Evolutionary conservation across 2,888 invertebrate species (phyloP), one percentile per base, ranked within the genome.

Genomic region (Eumacrocentrus americanus): DNA sequence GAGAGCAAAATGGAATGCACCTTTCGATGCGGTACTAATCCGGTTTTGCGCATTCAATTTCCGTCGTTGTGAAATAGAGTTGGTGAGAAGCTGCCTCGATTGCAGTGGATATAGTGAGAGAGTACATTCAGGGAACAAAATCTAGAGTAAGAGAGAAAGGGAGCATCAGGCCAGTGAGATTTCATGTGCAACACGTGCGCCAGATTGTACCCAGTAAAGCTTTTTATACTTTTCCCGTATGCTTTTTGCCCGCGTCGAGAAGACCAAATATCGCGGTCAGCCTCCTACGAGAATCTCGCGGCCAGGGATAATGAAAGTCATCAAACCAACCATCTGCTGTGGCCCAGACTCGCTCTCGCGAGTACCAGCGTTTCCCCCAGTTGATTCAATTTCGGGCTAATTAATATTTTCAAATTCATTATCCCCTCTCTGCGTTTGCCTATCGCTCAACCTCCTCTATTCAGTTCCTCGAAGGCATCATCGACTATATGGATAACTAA

Each of bases 171-270:
- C 25, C 52, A 52, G 40, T 37, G 56, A 47, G 47, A 56, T 56
- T 56, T 38, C 29, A 23, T 44, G 40, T 62, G 64, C 64, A 64
- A 64, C 62, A 64, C 64, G 64, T 64, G 64, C 62, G 59, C 60
- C 64, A 60, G 64, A 63, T 66, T 60, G 66, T 67, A 66, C 61
- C 61, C 63, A 61, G 63, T 66, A 66, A 61, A 67, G 67, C 61
- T 66, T 67, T 67, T 67, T 65, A 64, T 65, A 65, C 64, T 60
- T 62, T 51, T 48, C 34, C 53, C 35, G 53, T 29, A 50, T 52
- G 59, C 18, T 55, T 51, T 60, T 61, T 61, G 44, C 46, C 57
- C 46, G 59, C 54, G 58, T 54, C 59, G 50, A 34, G 56, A 63
- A 57, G 58, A 60, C 58, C 52, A 50, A 65, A 65, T 63, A 63